Evolutionary conservation across 2,797 vertebrate genomes (phyloP).

Genomic region (Enteromius unitaeniatus): DNA sequence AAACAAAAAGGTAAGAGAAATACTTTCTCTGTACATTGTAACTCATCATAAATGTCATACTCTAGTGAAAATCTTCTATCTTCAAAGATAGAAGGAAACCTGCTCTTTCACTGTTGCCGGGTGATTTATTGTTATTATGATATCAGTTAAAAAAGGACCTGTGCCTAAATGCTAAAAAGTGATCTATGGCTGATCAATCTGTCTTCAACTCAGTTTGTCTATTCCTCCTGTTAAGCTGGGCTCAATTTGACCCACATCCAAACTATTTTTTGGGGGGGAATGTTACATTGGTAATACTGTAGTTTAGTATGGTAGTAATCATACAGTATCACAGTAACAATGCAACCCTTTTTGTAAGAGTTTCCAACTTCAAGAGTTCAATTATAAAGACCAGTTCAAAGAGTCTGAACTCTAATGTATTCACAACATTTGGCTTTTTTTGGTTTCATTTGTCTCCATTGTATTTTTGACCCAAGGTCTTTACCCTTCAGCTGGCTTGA

Average conservation of each 20-base stretch:
- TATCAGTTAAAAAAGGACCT: background rate
- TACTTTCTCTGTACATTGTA: background rate
- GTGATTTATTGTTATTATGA: background rate
- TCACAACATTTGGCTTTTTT: background rate
- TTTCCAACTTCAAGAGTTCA: background rate
- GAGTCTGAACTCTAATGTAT: background rate
- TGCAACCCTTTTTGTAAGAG: background rate
- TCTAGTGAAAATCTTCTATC: background rate
- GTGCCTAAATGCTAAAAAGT: background rate
- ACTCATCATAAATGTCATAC: background rate
- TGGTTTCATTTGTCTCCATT: constrained; percentile 3
- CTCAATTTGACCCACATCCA: background rate
- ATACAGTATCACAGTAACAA: background rate
- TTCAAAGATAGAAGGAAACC: background rate
- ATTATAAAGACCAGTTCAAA: constrained; percentile 14
- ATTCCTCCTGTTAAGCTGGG: background rate
- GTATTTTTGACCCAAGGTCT: constrained; percentile 63
- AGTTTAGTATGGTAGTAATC: background rate
- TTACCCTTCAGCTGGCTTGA: constrained; percentile 60
- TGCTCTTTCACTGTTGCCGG: background rate
- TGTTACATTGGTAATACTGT: background rate
- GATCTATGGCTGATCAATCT: background rate
- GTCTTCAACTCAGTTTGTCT: background rate
- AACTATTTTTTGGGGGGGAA: background rate
- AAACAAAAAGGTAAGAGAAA: constrained; percentile 74